These are phyloP conservation scores for Oryzias woworae DNA, from an alignment of 2,113 vertebrate species.

Conservation along the genomic window DNA sequence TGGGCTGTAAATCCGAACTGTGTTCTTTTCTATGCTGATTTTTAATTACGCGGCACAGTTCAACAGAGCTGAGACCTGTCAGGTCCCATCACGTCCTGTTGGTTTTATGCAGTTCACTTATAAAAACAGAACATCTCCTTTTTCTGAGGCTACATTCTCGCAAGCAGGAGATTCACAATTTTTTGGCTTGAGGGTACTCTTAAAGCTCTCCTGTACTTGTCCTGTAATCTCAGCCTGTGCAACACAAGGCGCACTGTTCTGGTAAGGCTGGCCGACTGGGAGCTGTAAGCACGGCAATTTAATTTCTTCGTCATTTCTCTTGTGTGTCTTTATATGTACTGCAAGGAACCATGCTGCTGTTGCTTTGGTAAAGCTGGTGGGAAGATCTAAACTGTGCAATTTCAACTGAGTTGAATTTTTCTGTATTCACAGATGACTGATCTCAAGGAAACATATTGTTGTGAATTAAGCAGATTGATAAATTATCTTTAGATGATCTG, in stretches of 20 bases:
- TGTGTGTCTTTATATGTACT: conserved; percentile 14
- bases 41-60: conserved; percentile 57
- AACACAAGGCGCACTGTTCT: conserved; percentile 25
- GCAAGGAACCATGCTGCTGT: conserved; percentile 13
- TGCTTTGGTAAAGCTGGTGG: conserved; percentile 25
- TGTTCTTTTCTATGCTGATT: conserved; percentile 41
- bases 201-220: conserved; percentile 26
- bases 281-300: conserved; percentile 45
- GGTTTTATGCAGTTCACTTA: conserved; percentile 18
- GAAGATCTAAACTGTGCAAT: conserved; percentile 14
- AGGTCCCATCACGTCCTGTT: conserved; percentile 15
- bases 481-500: not conserved
- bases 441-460: not conserved
- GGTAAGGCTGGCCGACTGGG: conserved; percentile 34
- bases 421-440: conserved; percentile 13
- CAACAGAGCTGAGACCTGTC: conserved; percentile 18
- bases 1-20: conserved; percentile 45
- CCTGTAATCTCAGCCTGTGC: conserved; percentile 44
- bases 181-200: conserved; percentile 48
- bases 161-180: conserved; percentile 26
- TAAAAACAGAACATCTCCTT: conserved; percentile 37
- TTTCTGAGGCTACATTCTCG: conserved; percentile 12
- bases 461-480: no score
- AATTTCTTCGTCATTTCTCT: conserved; percentile 41
- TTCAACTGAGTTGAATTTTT: conserved; percentile 18